Percentiles rank a stretch among this genome's conserved stretches.
Evolutionary conservation across 2,888 invertebrate genomes (phyloP).

Genomic region (Theretra japonica): DNA sequence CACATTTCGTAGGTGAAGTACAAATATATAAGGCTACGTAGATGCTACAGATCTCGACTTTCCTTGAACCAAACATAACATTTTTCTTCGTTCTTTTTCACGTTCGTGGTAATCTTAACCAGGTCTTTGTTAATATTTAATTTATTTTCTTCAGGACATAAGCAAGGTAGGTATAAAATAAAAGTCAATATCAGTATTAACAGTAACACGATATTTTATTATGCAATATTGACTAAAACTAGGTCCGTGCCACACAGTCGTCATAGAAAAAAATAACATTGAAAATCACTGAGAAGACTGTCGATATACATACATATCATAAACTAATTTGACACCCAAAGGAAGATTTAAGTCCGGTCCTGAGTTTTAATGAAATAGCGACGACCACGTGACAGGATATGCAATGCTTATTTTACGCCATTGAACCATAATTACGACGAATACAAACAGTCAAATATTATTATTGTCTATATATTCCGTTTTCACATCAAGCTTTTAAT

Average conservation of each 20-base stretch:
- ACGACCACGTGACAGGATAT: conserved; percentile 37
- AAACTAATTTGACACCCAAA: background rate
- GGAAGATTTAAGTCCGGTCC: background rate
- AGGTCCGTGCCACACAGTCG: conserved; percentile 30
- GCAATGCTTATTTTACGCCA: conserved; percentile 19
- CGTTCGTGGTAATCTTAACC: too few relatives aligned
- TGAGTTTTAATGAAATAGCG: background rate
- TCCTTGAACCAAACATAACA: background rate
- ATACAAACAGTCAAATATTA: conserved; percentile 30
- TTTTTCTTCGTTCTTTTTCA: background rate
- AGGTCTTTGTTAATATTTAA: too few relatives aligned
- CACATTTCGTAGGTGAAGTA: too few relatives aligned
- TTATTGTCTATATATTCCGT: conserved; percentile 30
- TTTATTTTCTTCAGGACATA: background rate
- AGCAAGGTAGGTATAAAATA: background rate
- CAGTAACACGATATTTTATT: conserved; percentile 30
- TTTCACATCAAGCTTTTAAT: conserved; percentile 23
- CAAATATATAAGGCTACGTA: too few relatives aligned
- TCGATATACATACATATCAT: background rate
- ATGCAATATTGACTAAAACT: conserved; percentile 44
- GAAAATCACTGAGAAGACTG: background rate
- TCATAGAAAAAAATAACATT: background rate
- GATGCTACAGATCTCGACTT: too few relatives aligned
- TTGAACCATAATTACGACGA: conserved; percentile 26
- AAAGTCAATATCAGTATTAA: conserved; percentile 9